Conservation (phyloP, 2,888 invertebrate species). For the Himalopsyche anomala region DNA sequence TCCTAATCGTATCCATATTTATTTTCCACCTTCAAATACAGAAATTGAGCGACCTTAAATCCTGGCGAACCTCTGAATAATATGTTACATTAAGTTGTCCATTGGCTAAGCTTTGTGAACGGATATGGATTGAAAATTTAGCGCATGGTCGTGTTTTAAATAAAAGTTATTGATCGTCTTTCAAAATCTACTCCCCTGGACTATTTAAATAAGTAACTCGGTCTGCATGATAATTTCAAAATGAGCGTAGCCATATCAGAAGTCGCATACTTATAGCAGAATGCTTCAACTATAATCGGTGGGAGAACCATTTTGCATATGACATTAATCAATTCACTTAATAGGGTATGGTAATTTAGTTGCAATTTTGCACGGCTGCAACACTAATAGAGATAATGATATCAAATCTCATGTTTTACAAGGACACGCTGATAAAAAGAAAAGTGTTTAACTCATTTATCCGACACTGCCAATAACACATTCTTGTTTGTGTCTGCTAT, state of each 20-base stretch:
- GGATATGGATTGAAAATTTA: no score
- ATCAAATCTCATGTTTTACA: constrained; percentile 6
- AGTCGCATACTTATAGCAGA: neutral
- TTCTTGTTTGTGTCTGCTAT: no score
- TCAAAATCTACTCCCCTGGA: neutral
- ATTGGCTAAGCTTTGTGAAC: no score
- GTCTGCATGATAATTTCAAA: constrained; percentile 21
- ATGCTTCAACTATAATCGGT: neutral
- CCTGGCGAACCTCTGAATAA: no score
- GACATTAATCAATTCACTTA: constrained; percentile 30
- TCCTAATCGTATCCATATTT: no score
- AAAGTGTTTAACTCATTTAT: no score
- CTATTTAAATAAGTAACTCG: neutral
- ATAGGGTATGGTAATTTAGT: neutral
- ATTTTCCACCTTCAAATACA: no score
- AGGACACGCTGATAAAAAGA: neutral
- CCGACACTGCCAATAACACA: no score
- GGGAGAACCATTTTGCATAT: constrained; percentile 20
- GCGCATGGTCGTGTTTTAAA: no score
- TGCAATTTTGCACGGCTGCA: neutral
- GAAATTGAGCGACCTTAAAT: no score
- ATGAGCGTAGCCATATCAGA: neutral
- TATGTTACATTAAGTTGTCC: no score
- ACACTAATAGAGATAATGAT: neutral
- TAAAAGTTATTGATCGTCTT: no score